These are phyloP conservation scores for Tragelaphus strepsiceros DNA, from an alignment of 2,113 vertebrate genomes.

Conservation along the genomic window DNA sequence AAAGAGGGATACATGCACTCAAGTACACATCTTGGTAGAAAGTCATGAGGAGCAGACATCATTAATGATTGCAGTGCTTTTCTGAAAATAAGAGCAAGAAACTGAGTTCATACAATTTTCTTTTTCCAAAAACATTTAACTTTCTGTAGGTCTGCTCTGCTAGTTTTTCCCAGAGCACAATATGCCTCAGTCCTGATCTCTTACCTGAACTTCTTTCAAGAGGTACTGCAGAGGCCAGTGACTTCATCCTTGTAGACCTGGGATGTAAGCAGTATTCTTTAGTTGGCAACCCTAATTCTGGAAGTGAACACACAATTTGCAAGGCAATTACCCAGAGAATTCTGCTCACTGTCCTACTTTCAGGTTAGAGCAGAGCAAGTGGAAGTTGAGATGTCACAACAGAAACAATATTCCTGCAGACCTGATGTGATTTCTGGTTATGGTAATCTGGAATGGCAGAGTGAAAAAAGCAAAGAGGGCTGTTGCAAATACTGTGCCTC, in stretches of 20 bases:
- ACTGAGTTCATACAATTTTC: neutral
- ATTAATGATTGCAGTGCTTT: neutral
- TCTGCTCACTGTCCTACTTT: neutral
- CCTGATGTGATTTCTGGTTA: neutral
- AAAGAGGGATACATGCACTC: neutral
- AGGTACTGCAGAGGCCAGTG: neutral
- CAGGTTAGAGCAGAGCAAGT: neutral
- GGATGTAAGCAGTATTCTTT: neutral
- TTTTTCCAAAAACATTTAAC: neutral
- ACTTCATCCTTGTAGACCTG: neutral
- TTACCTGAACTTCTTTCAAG: neutral
- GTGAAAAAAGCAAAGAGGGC: neutral
- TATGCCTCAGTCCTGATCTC: neutral
- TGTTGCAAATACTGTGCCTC: neutral
- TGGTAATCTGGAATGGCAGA: fast-evolving
- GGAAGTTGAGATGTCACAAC: neutral
- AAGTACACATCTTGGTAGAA: neutral
- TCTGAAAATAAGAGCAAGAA: neutral
- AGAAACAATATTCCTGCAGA: neutral
- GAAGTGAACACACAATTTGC: neutral
- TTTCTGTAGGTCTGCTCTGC: neutral
- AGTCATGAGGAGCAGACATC: neutral
- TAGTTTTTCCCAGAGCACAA: neutral
- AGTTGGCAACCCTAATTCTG: neutral
- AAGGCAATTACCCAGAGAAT: fast-evolving